Evolutionary conservation across 2,113 vertebrate species (phyloP).

Genomic region (Sander lucioperca): DNA sequence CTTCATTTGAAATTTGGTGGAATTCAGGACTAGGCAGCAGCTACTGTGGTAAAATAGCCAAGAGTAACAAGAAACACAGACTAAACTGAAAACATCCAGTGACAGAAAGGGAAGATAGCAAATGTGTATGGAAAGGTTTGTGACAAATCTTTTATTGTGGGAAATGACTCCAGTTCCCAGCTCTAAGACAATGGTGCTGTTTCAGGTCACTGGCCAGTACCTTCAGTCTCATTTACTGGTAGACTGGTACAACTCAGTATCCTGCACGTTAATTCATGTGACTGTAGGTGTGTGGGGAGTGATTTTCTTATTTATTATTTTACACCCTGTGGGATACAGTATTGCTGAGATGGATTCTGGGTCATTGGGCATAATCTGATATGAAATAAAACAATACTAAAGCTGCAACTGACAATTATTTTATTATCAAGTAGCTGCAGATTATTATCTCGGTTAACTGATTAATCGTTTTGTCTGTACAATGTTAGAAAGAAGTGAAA

Average conservation of each 20-base stretch:
- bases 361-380: neutral
- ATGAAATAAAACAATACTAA: neutral
- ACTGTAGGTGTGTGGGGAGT: neutral
- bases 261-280: conserved; percentile 35
- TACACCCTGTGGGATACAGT: neutral
- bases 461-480: no score
- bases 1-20: neutral
- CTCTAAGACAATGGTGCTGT: conserved; percentile 41
- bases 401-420: neutral
- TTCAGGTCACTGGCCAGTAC: neutral
- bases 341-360: neutral
- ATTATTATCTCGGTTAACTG: neutral
- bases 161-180: conserved; percentile 56
- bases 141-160: neutral
- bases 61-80: neutral
- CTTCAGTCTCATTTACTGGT: conserved; percentile 28
- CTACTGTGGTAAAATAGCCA: neutral
- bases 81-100: neutral
- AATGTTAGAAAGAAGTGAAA: neutral
- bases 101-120: neutral
- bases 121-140: neutral
- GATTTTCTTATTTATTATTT: neutral
- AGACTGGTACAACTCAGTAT: conserved; percentile 24
- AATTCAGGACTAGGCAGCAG: neutral
- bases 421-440: neutral